Evolutionary conservation across 2,797 vertebrate genomes (phyloP), one percentile per base, ranked within the genome.

Genomic region (Chrosomus eos): DNA sequence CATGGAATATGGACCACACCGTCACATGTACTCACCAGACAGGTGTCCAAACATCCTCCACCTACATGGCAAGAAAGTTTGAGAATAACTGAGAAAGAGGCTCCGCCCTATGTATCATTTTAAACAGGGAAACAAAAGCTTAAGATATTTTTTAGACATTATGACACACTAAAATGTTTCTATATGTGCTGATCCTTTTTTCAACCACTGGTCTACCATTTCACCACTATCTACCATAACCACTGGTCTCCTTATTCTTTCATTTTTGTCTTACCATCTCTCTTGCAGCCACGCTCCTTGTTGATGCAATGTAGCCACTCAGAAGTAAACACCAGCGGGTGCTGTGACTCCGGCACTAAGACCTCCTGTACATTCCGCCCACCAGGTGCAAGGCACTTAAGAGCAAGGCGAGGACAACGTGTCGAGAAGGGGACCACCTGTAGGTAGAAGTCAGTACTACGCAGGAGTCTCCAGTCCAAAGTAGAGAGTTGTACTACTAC

Each of bases 291-390:
- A 1, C 97, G 94, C 80, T 97, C 97, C 87, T 97, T 97, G 92
- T 98, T 98, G 92, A 98, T 87, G 36, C 97, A 95, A 87, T 97
- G 97, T 68, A 98, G 94, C 97, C 97, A 98, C 93, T 98, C 97
- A 0, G 95, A 95, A 74, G 96, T 97, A 90, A 98, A 98, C 23
- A 98, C 94, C 48, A 97, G 96, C 1, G 96, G 93, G 89, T 97
- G 97, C 90, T 97, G 95, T 14, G 96, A 95, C 88, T 95, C 95
- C 1, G 95, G 94, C 68, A 98, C 96, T 31, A 96, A 92, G 67
- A 97, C 91, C 90, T 98, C 97, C 89, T 97, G 96, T 9, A 97
- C 95, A 0, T 96, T 96, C 33, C 96, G 96, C 1, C 97, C 96
- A 53, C 96, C 97, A 0, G 96, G 94, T 13, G 97, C 96, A 85